phyloP scores from a whole-genome alignment of 2,113 vertebrate genomes.

The Eolophus roseicapilla region DNA sequence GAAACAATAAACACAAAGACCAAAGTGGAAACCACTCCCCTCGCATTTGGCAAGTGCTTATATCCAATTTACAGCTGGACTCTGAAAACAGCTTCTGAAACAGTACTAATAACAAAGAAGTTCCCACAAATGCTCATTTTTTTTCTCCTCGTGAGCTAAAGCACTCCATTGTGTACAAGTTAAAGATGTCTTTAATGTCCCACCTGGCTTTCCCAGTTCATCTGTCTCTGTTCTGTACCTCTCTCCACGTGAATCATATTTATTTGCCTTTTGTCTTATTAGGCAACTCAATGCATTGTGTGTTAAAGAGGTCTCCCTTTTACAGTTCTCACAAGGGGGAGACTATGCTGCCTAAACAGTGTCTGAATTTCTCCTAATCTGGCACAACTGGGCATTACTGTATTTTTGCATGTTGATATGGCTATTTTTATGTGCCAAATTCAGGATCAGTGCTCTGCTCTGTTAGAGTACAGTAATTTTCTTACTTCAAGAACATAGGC shows the following conservation, averaged over 20 bases:
- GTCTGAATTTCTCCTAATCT: neutral
- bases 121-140: neutral
- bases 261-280: slow-evolving; percentile 13
- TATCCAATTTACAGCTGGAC: slow-evolving; percentile 18
- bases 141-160: neutral
- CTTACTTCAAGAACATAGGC: neutral
- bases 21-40: slow-evolving; percentile 43
- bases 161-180: neutral
- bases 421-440: neutral
- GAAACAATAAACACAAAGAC: slow-evolving; percentile 41
- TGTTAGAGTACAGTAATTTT: neutral
- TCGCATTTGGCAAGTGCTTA: slow-evolving; percentile 21
- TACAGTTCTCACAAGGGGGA: neutral
- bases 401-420: neutral
- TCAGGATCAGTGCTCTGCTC: neutral
- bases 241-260: neutral
- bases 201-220: neutral
- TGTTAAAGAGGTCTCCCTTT: neutral
- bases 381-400: neutral
- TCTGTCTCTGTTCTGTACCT: neutral
- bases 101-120: neutral
- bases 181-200: neutral
- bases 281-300: neutral
- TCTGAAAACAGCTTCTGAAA: neutral
- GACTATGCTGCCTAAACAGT: neutral